Conservation (phyloP, 1,140 invertebrate species). For the Musca vetustissima region DNA sequence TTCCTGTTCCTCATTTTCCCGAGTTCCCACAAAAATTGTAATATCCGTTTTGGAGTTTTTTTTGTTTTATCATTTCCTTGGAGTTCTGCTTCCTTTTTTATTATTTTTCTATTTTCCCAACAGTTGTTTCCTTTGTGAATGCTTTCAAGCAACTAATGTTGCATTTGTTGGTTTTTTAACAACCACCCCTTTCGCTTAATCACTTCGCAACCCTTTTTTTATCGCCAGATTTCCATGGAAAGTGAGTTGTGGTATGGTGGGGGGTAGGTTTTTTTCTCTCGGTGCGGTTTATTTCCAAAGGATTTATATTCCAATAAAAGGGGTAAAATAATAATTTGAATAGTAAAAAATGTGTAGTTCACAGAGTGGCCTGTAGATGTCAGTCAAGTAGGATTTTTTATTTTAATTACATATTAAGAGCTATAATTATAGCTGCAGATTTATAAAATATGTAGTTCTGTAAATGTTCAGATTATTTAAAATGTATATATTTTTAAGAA, state of each 20-base stretch:
- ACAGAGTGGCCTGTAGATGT: not conserved
- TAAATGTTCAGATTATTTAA: no score
- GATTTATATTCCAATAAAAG: slow-evolving; percentile 6
- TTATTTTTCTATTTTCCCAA: not conserved
- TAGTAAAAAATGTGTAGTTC: not conserved
- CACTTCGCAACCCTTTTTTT: slow-evolving; percentile 1
- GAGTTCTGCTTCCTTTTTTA: not conserved
- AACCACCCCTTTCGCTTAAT: not conserved
- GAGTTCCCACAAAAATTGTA: no score
- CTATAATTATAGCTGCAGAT: no score
- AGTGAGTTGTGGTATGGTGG: not conserved
- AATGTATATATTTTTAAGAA: no score
- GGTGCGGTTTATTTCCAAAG: no score
- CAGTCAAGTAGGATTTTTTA: no score
- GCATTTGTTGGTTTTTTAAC: slow-evolving; percentile 2
- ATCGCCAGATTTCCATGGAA: not conserved
- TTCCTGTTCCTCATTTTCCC: no score
- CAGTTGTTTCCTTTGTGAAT: not conserved
- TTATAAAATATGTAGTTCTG: no score
- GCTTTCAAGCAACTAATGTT: not conserved
- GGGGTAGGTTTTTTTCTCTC: slow-evolving; percentile 4
- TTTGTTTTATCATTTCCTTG: not conserved
- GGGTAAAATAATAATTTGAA: slow-evolving; percentile 4
- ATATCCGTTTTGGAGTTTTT: no score
- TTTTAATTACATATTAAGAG: no score